Conservation (phyloP, 2,797 vertebrate species). For the Sebastes alutus region DNA sequence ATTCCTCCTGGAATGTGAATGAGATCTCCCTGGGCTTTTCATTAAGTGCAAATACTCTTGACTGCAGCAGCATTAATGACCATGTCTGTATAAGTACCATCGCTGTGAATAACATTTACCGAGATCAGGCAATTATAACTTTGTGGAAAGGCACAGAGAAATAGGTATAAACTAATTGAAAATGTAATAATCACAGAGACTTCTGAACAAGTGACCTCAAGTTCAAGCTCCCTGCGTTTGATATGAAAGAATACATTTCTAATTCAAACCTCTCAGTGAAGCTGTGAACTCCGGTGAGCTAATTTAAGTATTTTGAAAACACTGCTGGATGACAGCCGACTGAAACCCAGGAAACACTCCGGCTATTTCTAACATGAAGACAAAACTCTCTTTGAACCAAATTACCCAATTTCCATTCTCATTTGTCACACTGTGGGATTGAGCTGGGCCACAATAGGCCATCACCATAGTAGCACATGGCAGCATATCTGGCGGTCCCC, state of each 20-base stretch:
- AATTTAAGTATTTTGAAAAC: slow-evolving; percentile 27
- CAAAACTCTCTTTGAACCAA: slow-evolving; percentile 56
- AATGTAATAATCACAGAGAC: slow-evolving; percentile 7
- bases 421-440: slow-evolving; percentile 60
- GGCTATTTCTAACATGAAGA: slow-evolving; percentile 38
- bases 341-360: neutral
- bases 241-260: slow-evolving; percentile 20
- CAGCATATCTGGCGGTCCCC: slow-evolving; percentile 22
- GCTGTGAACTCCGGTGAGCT: slow-evolving; percentile 5
- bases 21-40: slow-evolving; percentile 15
- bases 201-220: neutral
- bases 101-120: neutral
- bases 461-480: slow-evolving; percentile 19
- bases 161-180: slow-evolving; percentile 9
- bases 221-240: slow-evolving; percentile 18
- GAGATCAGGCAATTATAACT: slow-evolving; percentile 19
- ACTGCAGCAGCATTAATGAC: slow-evolving; percentile 38
- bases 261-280: slow-evolving; percentile 7
- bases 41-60: slow-evolving; percentile 34
- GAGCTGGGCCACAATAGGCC: slow-evolving; percentile 47
- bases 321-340: slow-evolving; percentile 11
- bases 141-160: slow-evolving; percentile 4
- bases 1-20: slow-evolving; percentile 30
- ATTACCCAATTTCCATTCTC: slow-evolving; percentile 65
- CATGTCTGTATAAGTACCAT: slow-evolving; percentile 17